Conservation (phyloP, 53 echinoderm and acorn worm genomes). For the Mesocentrotus franciscanus region DNA sequence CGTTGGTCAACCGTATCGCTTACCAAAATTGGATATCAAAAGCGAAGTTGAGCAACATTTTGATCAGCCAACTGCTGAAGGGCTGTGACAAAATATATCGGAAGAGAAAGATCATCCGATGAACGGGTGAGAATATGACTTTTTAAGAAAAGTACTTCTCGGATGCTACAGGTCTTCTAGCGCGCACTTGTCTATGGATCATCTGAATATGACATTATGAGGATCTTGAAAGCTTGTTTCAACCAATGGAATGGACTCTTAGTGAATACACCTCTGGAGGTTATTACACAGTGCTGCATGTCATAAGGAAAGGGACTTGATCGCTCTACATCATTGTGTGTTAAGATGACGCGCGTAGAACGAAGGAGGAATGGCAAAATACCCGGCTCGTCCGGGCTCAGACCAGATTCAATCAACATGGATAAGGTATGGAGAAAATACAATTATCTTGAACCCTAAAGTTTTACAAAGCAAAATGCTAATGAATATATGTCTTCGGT, state of each 20-base stretch:
- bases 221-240: neutral
- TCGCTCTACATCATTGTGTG: neutral
- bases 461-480: too few relatives aligned
- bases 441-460: too few relatives aligned
- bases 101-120: neutral
- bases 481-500: too few relatives aligned
- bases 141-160: neutral
- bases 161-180: neutral
- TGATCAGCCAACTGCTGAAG: neutral
- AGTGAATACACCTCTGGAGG: neutral
- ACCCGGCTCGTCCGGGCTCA: neutral
- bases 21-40: slow-evolving; percentile 17
- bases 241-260: slow-evolving; percentile 1
- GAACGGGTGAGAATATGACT: neutral
- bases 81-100: neutral
- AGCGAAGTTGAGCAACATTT: neutral
- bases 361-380: slow-evolving; percentile 48
- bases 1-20: neutral
- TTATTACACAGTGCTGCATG: neutral
- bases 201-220: slow-evolving; percentile 27
- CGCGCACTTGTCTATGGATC: neutral
- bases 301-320: neutral
- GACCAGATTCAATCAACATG: slow-evolving; percentile 27
- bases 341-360: slow-evolving; percentile 27
- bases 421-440: slow-evolving; percentile 35